phyloP scores from a whole-genome alignment of 2,797 vertebrate genomes.

The Picus viridis region DNA sequence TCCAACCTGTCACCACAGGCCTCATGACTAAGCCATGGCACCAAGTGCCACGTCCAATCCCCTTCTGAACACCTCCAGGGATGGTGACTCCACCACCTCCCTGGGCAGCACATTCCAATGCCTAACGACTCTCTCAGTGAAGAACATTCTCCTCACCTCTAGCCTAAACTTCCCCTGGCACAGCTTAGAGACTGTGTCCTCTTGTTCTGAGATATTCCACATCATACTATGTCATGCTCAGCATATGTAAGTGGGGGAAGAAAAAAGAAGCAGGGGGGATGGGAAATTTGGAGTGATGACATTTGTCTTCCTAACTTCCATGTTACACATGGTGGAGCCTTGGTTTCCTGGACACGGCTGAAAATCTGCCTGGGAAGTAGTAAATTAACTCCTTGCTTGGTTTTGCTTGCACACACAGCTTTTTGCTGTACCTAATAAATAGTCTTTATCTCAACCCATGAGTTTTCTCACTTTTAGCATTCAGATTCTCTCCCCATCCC shows the following conservation, averaged over 20 bases:
- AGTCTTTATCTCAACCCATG: neutral
- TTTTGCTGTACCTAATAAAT: neutral
- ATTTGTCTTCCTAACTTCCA: neutral
- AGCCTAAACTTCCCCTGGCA: too few species aligned
- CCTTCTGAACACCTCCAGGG: too few species aligned
- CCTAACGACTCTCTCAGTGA: too few species aligned
- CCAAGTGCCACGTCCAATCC: too few species aligned
- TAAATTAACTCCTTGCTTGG: neutral
- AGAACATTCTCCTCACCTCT: too few species aligned
- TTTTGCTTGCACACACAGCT: neutral
- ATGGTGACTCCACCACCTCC: too few species aligned
- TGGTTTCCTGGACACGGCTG: neutral
- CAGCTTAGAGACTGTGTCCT: too few species aligned
- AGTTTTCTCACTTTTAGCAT: neutral
- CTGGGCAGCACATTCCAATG: too few species aligned
- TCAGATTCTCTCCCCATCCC: neutral
- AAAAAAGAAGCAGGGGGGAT: neutral
- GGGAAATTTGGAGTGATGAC: neutral
- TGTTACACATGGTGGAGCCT: neutral
- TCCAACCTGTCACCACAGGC: too few species aligned
- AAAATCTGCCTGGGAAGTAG: neutral
- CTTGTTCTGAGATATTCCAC: too few species aligned
- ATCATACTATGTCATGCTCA: neutral
- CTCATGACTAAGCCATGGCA: too few species aligned
- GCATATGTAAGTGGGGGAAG: neutral